These are phyloP conservation scores for Drosophila arawakana DNA, from an alignment of 1,140 invertebrate genomes.

Conservation along the genomic window DNA sequence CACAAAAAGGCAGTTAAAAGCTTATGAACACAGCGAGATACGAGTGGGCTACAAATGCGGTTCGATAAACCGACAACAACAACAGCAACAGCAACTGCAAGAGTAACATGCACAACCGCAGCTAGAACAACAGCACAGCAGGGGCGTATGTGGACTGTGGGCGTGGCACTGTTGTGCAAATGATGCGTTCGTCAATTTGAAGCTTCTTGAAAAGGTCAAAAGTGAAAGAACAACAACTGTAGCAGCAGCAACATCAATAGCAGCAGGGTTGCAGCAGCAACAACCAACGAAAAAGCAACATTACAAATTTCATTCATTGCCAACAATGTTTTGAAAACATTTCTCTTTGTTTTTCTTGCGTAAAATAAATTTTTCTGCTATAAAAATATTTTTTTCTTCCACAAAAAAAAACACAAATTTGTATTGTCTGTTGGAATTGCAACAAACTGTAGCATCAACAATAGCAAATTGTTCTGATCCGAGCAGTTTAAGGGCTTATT, in stretches of 20 bases:
- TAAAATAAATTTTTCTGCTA: too few relatives aligned
- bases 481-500: slow-evolving; percentile 28
- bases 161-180: slow-evolving; percentile 21
- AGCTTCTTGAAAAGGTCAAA: slow-evolving; percentile 33
- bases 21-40: slow-evolving; percentile 47
- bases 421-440: slow-evolving; percentile 2
- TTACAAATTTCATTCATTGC: slow-evolving; percentile 21
- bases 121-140: slow-evolving; percentile 38
- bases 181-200: slow-evolving; percentile 15
- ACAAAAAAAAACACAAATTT: too few relatives aligned
- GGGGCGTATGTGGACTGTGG: slow-evolving; percentile 10
- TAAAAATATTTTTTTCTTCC: too few relatives aligned
- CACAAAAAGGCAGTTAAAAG: slow-evolving; percentile 64
- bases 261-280: slow-evolving; percentile 7
- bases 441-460: slow-evolving; percentile 6
- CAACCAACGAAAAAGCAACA: slow-evolving; percentile 6
- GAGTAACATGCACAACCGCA: slow-evolving; percentile 30
- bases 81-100: slow-evolving; percentile 19
- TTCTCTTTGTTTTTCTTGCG: slow-evolving; percentile 16
- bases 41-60: slow-evolving; percentile 39
- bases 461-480: slow-evolving; percentile 6
- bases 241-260: slow-evolving; percentile 2
- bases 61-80: slow-evolving; percentile 25
- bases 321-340: slow-evolving; percentile 34
- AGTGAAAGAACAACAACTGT: slow-evolving; percentile 10